Conservation (phyloP, 2,888 invertebrate genomes). For the Pterostichus madidus region DNA sequence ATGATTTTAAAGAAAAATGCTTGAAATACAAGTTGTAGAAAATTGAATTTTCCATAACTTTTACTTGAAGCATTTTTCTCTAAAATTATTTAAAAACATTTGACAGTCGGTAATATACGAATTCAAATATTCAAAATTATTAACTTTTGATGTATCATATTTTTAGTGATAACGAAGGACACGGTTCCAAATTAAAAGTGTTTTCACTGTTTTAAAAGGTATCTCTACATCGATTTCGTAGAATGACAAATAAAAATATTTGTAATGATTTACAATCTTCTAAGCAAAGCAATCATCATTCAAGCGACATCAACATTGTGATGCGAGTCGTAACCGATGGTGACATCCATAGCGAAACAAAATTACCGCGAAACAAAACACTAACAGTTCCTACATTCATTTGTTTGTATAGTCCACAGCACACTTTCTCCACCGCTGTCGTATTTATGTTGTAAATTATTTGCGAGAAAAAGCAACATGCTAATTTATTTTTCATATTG, state of each 20-base stretch:
- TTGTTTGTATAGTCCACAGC: conserved; percentile 36
- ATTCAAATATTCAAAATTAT: no score
- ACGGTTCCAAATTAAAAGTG: no score
- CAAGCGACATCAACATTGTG: conserved; percentile 2
- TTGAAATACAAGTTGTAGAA: no score
- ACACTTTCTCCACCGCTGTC: conserved; percentile 34
- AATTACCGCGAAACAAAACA: conserved; percentile 46
- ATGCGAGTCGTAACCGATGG: conserved; percentile 1
- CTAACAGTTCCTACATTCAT: conserved; percentile 41
- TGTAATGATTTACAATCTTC: conserved; percentile 26
- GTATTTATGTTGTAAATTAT: conserved; percentile 48
- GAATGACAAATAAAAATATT: no score
- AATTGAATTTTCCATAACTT: no score
- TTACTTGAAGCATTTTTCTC: no score
- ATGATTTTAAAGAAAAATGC: no score
- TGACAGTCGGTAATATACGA: no score
- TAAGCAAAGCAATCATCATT: conserved; percentile 24
- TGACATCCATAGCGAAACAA: conserved; percentile 40
- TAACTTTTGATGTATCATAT: no score
- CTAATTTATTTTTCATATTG: conserved; percentile 52
- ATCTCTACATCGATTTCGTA: neutral
- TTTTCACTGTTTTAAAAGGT: no score
- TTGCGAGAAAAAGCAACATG: conserved; percentile 25
- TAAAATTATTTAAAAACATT: no score
- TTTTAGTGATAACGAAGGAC: no score